These are phyloP conservation scores for Enteromius viviparus DNA, from an alignment of 2,797 vertebrate species.

Conservation along the genomic window DNA sequence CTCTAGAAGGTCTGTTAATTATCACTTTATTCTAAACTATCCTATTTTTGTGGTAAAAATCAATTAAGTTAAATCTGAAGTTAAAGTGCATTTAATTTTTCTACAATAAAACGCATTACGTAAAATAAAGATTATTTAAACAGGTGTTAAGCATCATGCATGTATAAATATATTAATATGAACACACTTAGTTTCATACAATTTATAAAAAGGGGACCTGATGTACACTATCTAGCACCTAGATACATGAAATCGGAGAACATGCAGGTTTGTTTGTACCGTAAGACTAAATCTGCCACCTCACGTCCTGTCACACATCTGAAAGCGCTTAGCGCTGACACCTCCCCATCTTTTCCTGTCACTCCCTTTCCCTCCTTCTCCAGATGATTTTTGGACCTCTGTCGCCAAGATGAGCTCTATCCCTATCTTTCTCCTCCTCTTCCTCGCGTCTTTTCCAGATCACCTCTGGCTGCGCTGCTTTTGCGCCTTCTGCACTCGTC, in stretches of 20 bases:
- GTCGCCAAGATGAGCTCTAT: constrained; percentile 54
- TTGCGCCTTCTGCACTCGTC: constrained; percentile 60
- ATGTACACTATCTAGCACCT: constrained; percentile 7
- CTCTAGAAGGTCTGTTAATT: neutral
- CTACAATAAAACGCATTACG: neutral
- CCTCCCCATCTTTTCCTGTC: constrained; percentile 25
- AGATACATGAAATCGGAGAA: neutral
- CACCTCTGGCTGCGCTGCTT: constrained; percentile 59
- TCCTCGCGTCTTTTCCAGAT: constrained; percentile 66
- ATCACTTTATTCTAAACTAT: neutral
- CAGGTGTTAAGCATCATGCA: neutral
- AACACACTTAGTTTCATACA: constrained; percentile 4
- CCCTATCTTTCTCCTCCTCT: constrained; percentile 55
- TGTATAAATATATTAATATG: constrained; percentile 13
- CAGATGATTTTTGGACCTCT: constrained; percentile 61
- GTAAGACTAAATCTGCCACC: constrained; percentile 16
- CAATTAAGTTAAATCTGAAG: neutral
- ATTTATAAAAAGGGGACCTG: neutral
- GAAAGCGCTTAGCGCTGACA: constrained; percentile 4
- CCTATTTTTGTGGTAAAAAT: neutral
- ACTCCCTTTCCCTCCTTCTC: constrained; percentile 58
- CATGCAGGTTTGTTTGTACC: neutral
- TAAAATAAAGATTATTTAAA: constrained; percentile 3
- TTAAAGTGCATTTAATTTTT: neutral
- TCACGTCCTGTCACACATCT: constrained; percentile 29